Base-by-base conservation (phyloP, 2,113 vertebrate genomes). In the Phylloscopus trochiloides region DNA sequence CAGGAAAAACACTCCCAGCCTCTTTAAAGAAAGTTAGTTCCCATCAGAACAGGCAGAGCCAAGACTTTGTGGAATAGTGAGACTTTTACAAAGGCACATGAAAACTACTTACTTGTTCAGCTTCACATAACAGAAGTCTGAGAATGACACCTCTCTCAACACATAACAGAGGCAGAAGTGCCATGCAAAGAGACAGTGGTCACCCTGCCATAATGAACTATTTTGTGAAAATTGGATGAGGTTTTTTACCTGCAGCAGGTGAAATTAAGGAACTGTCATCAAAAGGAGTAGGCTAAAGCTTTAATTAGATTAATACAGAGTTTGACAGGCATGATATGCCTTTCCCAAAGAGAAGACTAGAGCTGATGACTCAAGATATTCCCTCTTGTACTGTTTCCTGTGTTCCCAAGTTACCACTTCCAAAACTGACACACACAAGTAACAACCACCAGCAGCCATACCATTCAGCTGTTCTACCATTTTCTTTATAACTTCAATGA, bases 171-270 rank as follows among this genome's bases (percentile, higher is more conserved):
- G 21, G 32, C 15, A 81, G 38, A 68, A 63, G 17, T 16, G 43
- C 12, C 50, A 54, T 6, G 24, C 31, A 76, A 32, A 50, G 79
- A n/a, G 8, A 54, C 34, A 80, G 6, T 18, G 40, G 48, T 45
- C 0, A 0, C 6, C 48, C 29, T 80, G 12, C 19, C 40, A 31
- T n/a, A n/a, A 63, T 75, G 14, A 75, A 66, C 25, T 47, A 42
- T 40, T 40, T 68, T 40, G 28, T 36, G 43, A n/a, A 84, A 76
- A 72, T 0, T 43, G 20, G 21, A 76, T 58, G 21, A 87, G 38
- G 18, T 10, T 75, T 87, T 67, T 88, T 73, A 75, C 14, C 14
- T 76, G 38, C 43, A 75, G 40, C 22, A 48, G 19, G 12, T 34
- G 36, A 80, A 84, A 47, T 45, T 29, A 73, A 17, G 10, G 45